Conservation (phyloP, 2,113 vertebrate species). For the Pachyramphus minor region DNA sequence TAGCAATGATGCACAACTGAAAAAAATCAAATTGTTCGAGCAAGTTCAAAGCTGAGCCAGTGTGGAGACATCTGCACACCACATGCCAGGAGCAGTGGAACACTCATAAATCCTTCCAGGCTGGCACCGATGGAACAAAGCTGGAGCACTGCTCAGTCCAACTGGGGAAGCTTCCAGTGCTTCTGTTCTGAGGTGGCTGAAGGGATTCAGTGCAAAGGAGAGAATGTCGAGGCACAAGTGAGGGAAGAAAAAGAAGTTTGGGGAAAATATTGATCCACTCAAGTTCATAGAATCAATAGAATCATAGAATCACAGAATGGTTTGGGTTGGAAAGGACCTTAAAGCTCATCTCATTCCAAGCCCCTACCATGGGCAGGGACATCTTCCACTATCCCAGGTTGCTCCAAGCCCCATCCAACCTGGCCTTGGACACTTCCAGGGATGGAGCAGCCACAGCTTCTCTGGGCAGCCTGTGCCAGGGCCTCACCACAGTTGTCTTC, state of each 20-base stretch:
- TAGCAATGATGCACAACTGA: slow-evolving; percentile 23
- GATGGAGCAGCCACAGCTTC: neutral
- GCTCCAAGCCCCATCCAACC: neutral
- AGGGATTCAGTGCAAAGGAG: neutral
- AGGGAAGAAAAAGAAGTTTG: neutral
- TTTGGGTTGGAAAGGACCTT: neutral
- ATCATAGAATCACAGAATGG: neutral
- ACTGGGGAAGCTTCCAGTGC: neutral
- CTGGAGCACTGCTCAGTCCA: neutral
- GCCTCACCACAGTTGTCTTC: neutral
- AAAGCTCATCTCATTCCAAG: neutral
- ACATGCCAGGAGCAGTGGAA: slow-evolving; percentile 35
- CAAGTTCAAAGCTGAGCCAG: slow-evolving; percentile 54
- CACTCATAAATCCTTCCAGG: slow-evolving; percentile 1
- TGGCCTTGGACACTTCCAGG: neutral
- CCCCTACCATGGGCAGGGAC: neutral
- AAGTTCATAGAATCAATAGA: neutral
- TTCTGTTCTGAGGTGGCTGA: neutral
- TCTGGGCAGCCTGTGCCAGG: neutral
- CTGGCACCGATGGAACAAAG: neutral
- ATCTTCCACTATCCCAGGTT: neutral
- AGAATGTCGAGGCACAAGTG: neutral
- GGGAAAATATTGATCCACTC: neutral
- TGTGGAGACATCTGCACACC: slow-evolving; percentile 55
- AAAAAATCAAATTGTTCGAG: slow-evolving; percentile 27